phyloP scores from a whole-genome alignment of 2,797 vertebrate species.

The Alca torda region DNA sequence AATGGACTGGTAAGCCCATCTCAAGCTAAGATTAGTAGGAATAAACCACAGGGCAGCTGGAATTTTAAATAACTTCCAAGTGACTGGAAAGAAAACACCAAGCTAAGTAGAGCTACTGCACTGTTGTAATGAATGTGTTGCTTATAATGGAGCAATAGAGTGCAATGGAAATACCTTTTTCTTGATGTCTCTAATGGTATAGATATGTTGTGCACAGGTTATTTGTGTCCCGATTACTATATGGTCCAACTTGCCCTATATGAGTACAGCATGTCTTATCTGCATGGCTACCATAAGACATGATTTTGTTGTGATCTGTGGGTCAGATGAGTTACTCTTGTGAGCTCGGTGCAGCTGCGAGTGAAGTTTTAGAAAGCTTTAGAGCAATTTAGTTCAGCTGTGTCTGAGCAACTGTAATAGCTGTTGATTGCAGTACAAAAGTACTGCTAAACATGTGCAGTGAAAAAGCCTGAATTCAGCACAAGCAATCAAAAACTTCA shows the following conservation, averaged over 20 bases:
- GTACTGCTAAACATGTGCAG: not conserved
- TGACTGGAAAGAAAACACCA: not conserved
- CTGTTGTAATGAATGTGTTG: not conserved
- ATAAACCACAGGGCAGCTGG: not conserved
- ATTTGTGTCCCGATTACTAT: not conserved
- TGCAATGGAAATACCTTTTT: not conserved
- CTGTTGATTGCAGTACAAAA: not conserved
- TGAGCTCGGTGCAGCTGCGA: not conserved
- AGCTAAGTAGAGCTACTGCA: not conserved
- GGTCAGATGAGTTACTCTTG: not conserved
- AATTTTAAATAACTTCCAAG: not conserved
- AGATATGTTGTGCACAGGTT: not conserved
- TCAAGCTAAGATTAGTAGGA: not conserved
- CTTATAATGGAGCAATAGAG: not conserved
- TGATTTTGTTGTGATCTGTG: rapidly evolving
- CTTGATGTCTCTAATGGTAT: not conserved
- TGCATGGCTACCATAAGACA: not conserved
- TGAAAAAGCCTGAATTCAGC: not conserved
- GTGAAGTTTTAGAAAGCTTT: not conserved
- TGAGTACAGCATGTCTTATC: not conserved
- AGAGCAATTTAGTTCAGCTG: not conserved
- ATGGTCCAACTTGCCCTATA: not conserved
- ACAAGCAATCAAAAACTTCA: not conserved
- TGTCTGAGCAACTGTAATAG: not conserved
- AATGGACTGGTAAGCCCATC: not conserved